phyloP scores from a whole-genome alignment of 2,797 vertebrate genomes.

The Mus spretus region DNA sequence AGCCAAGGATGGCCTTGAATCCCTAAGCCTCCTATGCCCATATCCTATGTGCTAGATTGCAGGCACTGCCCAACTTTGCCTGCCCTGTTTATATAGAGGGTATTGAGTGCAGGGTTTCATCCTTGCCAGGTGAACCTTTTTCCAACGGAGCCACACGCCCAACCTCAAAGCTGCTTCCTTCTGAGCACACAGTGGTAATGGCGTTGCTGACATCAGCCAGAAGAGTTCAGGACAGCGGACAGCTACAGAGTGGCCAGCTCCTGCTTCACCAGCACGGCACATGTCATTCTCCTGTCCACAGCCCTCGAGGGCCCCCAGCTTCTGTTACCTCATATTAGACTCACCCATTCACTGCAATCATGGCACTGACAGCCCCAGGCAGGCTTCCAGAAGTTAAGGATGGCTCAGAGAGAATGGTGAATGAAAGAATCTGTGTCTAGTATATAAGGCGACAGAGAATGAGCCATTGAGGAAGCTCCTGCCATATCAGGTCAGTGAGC shows the following conservation, averaged over 20 bases:
- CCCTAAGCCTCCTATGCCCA: too few relatives aligned
- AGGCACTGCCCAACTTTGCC: not conserved
- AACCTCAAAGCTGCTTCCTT: not conserved
- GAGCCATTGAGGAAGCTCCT: not conserved
- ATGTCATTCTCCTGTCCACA: not conserved
- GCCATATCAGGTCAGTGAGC: rapidly evolving
- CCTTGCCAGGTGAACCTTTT: not conserved
- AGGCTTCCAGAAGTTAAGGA: not conserved
- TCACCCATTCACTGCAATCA: not conserved
- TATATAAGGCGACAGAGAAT: not conserved
- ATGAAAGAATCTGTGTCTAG: not conserved
- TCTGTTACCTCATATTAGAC: not conserved
- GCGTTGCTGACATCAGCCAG: too few relatives aligned
- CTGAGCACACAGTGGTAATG: not conserved
- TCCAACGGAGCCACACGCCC: not conserved
- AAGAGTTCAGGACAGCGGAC: not conserved
- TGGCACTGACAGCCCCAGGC: not conserved
- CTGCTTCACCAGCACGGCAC: rapidly evolving
- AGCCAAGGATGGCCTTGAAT: not conserved
- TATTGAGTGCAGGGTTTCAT: not conserved
- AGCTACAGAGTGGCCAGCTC: too few relatives aligned
- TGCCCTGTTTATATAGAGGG: too few relatives aligned
- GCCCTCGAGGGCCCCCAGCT: not conserved
- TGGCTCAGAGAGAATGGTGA: not conserved
- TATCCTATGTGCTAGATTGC: too few relatives aligned